Evolutionary conservation across 2,888 invertebrate genomes (phyloP).

Genomic region (Diarsia rubi): DNA sequence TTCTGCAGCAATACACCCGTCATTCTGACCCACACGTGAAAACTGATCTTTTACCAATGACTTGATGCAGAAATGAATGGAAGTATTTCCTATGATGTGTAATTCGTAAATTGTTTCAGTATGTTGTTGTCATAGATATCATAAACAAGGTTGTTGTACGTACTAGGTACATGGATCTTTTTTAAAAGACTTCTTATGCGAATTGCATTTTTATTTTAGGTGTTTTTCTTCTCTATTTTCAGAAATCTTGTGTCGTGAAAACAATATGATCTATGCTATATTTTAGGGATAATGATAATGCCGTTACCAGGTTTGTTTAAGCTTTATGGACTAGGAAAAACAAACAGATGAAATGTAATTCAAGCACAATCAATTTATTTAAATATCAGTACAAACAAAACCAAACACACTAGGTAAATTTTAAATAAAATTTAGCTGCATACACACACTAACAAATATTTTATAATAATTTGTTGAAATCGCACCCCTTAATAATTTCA

Average conservation of each 20-base stretch:
- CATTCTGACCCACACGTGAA: no score
- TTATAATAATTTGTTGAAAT: background rate
- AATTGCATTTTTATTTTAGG: no score
- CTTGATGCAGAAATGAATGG: background rate
- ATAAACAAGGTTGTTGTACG: no score
- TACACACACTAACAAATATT: background rate
- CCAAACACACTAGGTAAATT: background rate
- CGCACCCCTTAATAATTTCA: background rate
- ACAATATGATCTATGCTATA: background rate
- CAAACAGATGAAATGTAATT: background rate
- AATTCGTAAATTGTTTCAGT: background rate
- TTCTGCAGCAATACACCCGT: no score
- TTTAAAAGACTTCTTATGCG: background rate
- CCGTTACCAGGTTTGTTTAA: background rate
- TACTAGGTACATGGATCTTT: background rate
- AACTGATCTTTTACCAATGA: background rate
- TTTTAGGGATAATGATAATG: background rate
- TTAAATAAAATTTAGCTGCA: constrained; percentile 11
- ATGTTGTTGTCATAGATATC: background rate
- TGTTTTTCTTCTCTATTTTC: background rate
- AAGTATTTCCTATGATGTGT: background rate
- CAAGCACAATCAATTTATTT: constrained; percentile 37
- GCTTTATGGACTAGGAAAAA: background rate
- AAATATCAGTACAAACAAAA: background rate
- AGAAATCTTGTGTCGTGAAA: background rate